Base-by-base conservation (phyloP, 2,888 invertebrate genomes). In the Tenthredo notha region DNA sequence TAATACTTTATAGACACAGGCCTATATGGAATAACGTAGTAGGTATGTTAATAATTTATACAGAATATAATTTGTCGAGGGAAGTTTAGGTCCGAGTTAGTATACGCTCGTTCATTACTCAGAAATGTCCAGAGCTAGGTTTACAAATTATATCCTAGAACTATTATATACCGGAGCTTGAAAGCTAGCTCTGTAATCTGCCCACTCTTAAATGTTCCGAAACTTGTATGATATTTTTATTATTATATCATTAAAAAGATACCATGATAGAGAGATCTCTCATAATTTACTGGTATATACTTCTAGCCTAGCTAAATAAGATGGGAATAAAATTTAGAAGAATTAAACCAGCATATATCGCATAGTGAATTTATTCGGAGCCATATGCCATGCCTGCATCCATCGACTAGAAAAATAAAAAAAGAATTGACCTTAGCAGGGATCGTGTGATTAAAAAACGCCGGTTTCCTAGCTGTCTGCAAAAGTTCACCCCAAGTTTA, bases 391-490 rank as follows among this genome's bases (percentile, higher is more conserved):
- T 43, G 47, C 47, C 47, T 47, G 12, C 15, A 54, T 54, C 7
- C 2, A 1, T 54, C 1, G 54, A 54, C n/a, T 15, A 37, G 9
- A 72, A 37, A 2, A 70, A 70, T 3, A 70, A 70, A 70, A 37
- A n/a, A 37, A 43, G 43, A 37, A 70, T 70, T 70, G 70, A 70
- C 70, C 70, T 70, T 15, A 18, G 37, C 18, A 15, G 29, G 29
- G 70, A 70, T 70, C 70, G 70, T 70, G 70, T 70, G 70, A 70
- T 70, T 70, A 70, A 70, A 70, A 70, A 70, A 70, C n/a, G 70
- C 33, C 6, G n/a, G 70, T 37, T 18, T n/a, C 70, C 18, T 33
- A 9, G 7, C 18, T 67, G 61, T 61, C 25, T 25, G 61, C 21
- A 61, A 21, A n/a, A 21, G 58, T 21, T 9, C 37, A 70, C 70